Evolutionary conservation across 1,140 invertebrate species (phyloP), one percentile per base, ranked within the genome.

Genomic region (Rhyacophila brunnea): DNA sequence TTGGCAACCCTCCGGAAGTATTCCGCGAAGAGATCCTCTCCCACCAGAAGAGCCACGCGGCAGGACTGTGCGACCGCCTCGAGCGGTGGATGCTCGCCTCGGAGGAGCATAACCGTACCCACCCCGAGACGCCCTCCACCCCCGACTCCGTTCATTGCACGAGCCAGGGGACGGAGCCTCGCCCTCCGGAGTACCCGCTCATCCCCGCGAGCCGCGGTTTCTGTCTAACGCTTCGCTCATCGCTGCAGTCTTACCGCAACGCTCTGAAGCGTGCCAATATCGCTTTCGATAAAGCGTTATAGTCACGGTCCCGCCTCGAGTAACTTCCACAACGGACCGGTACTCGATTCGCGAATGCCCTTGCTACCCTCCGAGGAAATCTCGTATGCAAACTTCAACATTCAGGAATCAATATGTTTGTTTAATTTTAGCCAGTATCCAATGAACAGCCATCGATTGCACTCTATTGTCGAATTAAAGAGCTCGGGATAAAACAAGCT

Each of bases 121-220:
- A 55, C 46, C 49, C 58, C 10, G 60, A 63, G 65, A 53, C 61
- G 65, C 54, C 45, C n/a, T 35, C 34, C 17, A 51, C 51, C 14
- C 42, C 68, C 4, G 68, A 61, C 23, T 55, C 62, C 10, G 9
- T 59, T 10, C 20, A 51, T 1, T 50, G 23, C 11, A 34, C 35
- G 5, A 38, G 43, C 10, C 14, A 45, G 28, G 17, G 11, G 11
- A 36, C 38, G 14, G 53, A 60, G 14, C 23, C 51, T 6, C 43
- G 68, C 6, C 71, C 81, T 20, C 92, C 93, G 1, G 92, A 93
- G 68, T 96, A 92, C 75, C 90, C 93, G 6, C 78, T 96, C 1
- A 81, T 95, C 54, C 94, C 94, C 18, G 91, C 92, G 23, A 95
- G 92, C 14, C 88, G 88, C 74, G 94, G 94, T 13, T 93, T 96